Percentiles rank a stretch among this genome's conserved stretches.
phyloP scores from a whole-genome alignment of 2,888 invertebrate genomes.

The Pseudococcus longispinus region DNA sequence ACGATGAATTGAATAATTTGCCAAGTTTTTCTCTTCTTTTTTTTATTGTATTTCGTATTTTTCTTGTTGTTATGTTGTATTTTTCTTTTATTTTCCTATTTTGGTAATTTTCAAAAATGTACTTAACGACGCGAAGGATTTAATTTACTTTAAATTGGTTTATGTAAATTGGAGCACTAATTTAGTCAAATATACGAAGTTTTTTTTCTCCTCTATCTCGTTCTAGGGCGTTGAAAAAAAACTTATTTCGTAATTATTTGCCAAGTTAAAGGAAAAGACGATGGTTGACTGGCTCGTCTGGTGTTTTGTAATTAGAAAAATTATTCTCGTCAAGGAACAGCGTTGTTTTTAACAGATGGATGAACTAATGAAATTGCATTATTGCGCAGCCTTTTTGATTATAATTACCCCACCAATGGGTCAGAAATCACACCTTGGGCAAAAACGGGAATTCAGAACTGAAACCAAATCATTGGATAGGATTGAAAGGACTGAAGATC shows the following conservation, averaged over 20 bases:
- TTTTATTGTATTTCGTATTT: background rate
- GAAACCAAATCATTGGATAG: too few relatives aligned
- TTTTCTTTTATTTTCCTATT: background rate
- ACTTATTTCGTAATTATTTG: slow-evolving; percentile 7
- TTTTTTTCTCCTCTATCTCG: background rate
- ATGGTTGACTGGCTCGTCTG: background rate
- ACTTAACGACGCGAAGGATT: slow-evolving; percentile 5
- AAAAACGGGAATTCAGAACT: background rate
- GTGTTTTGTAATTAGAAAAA: background rate
- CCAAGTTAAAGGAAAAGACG: background rate
- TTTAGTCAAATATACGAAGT: background rate
- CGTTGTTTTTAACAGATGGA: background rate
- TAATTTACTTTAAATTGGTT: slow-evolving; percentile 41
- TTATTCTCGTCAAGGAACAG: background rate
- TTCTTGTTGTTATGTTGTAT: background rate
- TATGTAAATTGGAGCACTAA: slow-evolving; percentile 29
- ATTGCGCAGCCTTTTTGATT: background rate
- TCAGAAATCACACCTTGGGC: background rate
- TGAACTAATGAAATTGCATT: background rate
- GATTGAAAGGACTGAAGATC: too few relatives aligned
- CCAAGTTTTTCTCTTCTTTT: background rate
- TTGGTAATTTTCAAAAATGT: slow-evolving; percentile 19
- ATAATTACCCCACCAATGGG: background rate
- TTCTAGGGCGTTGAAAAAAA: background rate
- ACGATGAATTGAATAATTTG: slow-evolving; percentile 34